Percentiles rank a stretch among this genome's conserved stretches.
Conservation (phyloP, 37 sponge, comb jelly and placozoan genomes). For the Petrosia ficiformis region DNA sequence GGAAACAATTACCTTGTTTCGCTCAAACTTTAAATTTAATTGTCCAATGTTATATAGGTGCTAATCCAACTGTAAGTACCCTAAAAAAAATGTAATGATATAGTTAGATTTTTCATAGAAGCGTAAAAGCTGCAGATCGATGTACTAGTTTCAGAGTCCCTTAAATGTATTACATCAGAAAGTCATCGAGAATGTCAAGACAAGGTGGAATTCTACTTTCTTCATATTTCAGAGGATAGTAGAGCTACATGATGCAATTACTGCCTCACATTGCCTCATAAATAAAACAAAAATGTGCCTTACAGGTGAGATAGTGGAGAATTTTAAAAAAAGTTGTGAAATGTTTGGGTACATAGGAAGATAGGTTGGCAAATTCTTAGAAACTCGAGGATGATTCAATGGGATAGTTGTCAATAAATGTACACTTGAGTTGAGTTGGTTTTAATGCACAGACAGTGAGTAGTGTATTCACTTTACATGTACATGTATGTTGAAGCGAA, state of each 20-base stretch:
- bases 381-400: no score
- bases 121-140: conserved; percentile 5
- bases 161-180: not conserved
- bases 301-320: not conserved
- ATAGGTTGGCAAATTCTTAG: no score
- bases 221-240: conserved; percentile 4
- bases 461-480: no score
- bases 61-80: not conserved
- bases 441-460: no score
- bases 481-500: no score
- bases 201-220: conserved; percentile 5
- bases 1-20: not conserved
- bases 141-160: not conserved
- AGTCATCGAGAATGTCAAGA: not conserved
- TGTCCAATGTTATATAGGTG: not conserved
- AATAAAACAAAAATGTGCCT: not conserved
- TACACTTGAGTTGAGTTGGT: no score
- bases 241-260: conserved; percentile 4
- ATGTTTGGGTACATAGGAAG: no score
- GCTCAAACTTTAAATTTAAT: conserved; percentile 13
- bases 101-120: conserved; percentile 7
- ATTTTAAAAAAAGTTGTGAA: no score
- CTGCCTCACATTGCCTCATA: not conserved
- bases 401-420: no score
- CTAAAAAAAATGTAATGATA: not conserved